Percentiles rank a stretch among this genome's conserved stretches.
phyloP scores from a whole-genome alignment of 2,797 vertebrate genomes.

The Myotis vivesi region DNA sequence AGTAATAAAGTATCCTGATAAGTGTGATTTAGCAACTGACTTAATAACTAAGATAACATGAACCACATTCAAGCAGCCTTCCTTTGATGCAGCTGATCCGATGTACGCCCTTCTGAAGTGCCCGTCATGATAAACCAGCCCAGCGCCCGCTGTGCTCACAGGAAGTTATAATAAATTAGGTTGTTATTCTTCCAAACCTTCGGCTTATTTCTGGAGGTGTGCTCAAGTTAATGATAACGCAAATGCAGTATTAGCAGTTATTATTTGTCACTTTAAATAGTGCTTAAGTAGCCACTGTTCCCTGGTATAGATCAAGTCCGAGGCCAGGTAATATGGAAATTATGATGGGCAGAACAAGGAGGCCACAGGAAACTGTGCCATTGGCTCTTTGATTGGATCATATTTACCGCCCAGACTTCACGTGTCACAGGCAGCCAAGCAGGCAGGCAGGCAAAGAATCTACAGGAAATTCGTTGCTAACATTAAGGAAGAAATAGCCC shows the following conservation, averaged over 20 bases:
- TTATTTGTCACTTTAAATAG: constrained; percentile 47
- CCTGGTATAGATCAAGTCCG: neutral
- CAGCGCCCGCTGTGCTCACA: neutral
- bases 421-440: neutral
- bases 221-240: constrained; percentile 42
- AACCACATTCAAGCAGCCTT: neutral
- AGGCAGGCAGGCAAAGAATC: neutral
- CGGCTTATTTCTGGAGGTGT: constrained; percentile 57
- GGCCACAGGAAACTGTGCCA: constrained; percentile 30
- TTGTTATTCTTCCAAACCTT: constrained; percentile 49
- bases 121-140: neutral
- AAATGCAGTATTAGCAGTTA: constrained; percentile 47
- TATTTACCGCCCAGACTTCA: neutral
- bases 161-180: constrained; percentile 38
- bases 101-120: neutral
- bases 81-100: neutral
- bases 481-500: neutral
- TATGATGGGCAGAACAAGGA: constrained; percentile 31
- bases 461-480: neutral
- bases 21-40: neutral
- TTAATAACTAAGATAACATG: neutral
- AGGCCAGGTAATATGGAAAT: neutral
- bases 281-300: constrained; percentile 14
- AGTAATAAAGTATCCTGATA: neutral
- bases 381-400: neutral